Base-by-base conservation (phyloP, 2,797 vertebrate species). In the Forpus xanthops region DNA sequence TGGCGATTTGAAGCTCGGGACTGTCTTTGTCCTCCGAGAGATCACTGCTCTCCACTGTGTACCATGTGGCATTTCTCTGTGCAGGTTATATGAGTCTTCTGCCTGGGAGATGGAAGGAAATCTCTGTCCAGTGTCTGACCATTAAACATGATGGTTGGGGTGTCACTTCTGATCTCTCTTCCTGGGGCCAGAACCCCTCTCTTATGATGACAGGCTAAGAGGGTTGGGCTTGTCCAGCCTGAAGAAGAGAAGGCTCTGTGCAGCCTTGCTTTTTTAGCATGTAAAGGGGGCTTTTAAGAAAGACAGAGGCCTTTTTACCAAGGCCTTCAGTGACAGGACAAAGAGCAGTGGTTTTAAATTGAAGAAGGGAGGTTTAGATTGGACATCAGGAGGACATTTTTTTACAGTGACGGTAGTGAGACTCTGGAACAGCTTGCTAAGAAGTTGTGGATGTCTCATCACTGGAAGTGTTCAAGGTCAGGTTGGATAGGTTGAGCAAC, bases 11-110 rank as follows among this genome's bases (percentile, higher is more conserved):
- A 18, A 79, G 11, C 17, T 68, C 28, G 30, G 24, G 20, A 11
- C 2, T 5, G 15, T 85, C 49, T 84, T 72, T 47, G 24, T 24
- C 15, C 50, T 84, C 42, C 24, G 15, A 21, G 70, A 70, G 28
- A 37, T 75, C 37, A 61, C 6, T 56, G 45, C 41, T 60, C 52
- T 83, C 8, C 18, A 70, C 30, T 35, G 7, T 44, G 45, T 58
- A 31, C 45, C 11, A 0, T 5, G 15, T 56, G 39, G 45, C 50
- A 33, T 42, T 53, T 87, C 23, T 61, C 31, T 53, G 35, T n/a
- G 55, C 35, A 3, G 0, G 2, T 47, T 47, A n/a, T 0, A 0
- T 8, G 33, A 52, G 31, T 56, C 82, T 60, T 30, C 37, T 7
- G 12, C 18, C 18, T 2, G 0, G 49, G 41, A 52, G 37, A 13